A percentile compares a stretch with the other conserved stretches of the same genome.
phyloP scores from a whole-genome alignment of 2,797 vertebrate genomes.

The Sorex maritimensis region DNA sequence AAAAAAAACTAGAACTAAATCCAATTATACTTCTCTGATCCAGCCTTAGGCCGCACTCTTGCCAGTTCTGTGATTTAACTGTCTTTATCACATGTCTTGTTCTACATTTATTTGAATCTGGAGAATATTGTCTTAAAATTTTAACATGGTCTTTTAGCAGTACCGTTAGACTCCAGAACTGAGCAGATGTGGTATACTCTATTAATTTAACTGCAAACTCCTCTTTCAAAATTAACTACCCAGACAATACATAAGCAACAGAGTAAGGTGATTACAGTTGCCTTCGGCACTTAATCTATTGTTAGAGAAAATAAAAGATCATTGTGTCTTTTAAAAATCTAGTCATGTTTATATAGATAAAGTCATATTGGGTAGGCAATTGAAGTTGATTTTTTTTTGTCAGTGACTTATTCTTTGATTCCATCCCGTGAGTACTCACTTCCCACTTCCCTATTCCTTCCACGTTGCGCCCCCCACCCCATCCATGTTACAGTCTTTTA shows the following conservation, averaged over 20 bases:
- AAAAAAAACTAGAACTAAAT: not conserved
- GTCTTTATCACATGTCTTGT: not conserved
- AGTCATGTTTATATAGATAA: not conserved
- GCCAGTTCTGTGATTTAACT: not conserved
- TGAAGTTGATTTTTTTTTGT: not conserved
- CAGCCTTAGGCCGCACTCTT: not conserved
- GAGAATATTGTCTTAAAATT: slow-evolving; percentile 7
- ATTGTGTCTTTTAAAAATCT: not conserved
- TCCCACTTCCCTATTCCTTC: too few species aligned
- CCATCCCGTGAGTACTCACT: too few species aligned
- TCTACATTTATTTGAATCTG: not conserved
- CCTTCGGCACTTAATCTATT: not conserved
- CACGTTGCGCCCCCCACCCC: too few species aligned
- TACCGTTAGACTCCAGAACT: not conserved
- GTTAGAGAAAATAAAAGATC: not conserved
- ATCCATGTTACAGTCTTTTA: too few species aligned
- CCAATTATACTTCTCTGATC: not conserved
- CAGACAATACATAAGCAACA: not conserved
- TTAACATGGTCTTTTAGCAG: not conserved
- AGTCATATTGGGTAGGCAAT: not conserved
- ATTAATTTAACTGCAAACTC: slow-evolving; percentile 46
- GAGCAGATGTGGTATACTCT: not conserved
- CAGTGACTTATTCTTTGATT: too few species aligned
- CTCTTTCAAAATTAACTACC: slow-evolving; percentile 52
- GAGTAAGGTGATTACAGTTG: not conserved